Evolutionary conservation across 2,888 invertebrate genomes (phyloP).

Genomic region (Zeuzera pyrina): DNA sequence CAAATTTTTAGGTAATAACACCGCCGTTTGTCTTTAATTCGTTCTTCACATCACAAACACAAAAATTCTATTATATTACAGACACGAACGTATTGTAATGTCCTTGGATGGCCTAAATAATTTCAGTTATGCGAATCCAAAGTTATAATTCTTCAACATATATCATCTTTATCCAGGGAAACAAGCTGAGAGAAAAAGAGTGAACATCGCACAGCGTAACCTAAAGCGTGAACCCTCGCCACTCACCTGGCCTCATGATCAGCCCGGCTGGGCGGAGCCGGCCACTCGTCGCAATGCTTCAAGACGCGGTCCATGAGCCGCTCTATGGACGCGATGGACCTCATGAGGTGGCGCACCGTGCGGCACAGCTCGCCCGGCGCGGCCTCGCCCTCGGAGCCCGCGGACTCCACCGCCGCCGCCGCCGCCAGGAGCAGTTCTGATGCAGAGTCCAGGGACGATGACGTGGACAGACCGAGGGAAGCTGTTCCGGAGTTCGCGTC

Average conservation of each 20-base stretch:
- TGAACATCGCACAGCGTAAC: no score
- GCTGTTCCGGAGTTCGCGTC: conserved; percentile 33
- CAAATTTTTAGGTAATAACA: no score
- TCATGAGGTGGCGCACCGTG: conserved; percentile 50
- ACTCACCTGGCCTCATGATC: conserved; percentile 35
- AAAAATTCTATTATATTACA: no score
- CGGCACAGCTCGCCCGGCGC: conserved; percentile 38
- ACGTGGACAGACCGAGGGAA: conserved; percentile 36
- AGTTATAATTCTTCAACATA: no score
- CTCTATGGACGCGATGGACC: conserved; percentile 59
- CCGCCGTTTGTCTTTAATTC: no score
- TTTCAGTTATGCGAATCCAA: no score
- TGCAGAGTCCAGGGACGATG: conserved; percentile 39
- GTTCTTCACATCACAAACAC: no score
- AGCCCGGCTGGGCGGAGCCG: conserved; percentile 21
- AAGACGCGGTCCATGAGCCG: conserved; percentile 57
- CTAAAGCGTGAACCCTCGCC: not conserved
- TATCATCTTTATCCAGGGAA: no score
- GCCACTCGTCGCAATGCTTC: conserved; percentile 53
- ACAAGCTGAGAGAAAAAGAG: no score
- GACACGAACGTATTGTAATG: no score
- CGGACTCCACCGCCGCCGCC: conserved; percentile 32
- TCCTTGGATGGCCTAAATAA: no score
- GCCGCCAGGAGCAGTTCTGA: conserved; percentile 41
- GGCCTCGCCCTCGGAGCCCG: conserved; percentile 22